These are phyloP conservation scores for Sinosuthora webbiana DNA, from an alignment of 2,113 vertebrate genomes.

Conservation along the genomic window DNA sequence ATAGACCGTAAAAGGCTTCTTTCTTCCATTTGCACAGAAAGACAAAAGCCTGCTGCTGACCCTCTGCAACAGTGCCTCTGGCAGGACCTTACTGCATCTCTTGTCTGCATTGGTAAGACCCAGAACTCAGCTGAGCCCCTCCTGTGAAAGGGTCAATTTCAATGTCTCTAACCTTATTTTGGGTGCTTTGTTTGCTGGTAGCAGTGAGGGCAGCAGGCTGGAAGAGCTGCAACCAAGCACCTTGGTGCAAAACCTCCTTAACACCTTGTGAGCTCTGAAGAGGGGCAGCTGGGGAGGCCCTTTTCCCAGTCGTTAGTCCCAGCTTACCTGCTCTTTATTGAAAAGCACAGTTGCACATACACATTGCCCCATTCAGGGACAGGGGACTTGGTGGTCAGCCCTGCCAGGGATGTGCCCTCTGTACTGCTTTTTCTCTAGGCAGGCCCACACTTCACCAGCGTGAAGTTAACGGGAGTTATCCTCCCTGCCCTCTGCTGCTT, in stretches of 20 bases:
- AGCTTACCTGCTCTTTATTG: neutral
- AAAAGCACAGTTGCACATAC: fast-evolving
- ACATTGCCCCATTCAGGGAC: fast-evolving
- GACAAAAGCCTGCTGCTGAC: neutral
- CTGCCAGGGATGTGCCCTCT: neutral
- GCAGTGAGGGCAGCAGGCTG: neutral
- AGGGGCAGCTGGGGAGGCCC: neutral
- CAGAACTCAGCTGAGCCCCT: neutral
- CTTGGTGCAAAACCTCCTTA: neutral
- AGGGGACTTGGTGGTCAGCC: fast-evolving
- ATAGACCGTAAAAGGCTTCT: neutral
- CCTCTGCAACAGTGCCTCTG: neutral
- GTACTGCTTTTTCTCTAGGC: neutral
- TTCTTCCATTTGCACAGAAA: neutral
- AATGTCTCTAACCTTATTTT: neutral
- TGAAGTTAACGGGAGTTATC: neutral
- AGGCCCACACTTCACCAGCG: fast-evolving
- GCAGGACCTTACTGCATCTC: neutral
- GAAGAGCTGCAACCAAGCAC: neutral
- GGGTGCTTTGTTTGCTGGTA: neutral
- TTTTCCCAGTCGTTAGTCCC: neutral
- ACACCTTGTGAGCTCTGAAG: neutral
- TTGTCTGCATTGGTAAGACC: fast-evolving
- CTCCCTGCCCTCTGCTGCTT: neutral
- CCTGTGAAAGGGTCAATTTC: neutral